Base-by-base conservation (phyloP, 2,888 invertebrate species). In the Uropetala carovei region DNA sequence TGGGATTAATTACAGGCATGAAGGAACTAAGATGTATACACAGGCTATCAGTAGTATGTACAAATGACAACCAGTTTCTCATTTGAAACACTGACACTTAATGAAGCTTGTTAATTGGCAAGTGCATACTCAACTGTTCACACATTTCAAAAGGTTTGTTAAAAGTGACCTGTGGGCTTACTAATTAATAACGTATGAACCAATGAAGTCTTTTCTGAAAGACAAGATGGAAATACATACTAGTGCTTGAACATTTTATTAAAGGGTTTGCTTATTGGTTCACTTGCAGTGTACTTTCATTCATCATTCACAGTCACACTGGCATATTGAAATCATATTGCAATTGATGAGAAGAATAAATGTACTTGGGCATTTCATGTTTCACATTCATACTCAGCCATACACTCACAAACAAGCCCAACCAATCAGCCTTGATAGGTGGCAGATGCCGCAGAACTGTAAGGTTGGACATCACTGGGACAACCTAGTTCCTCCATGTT, bases 1-100 rank as follows among this genome's bases (percentile, higher is more conserved):
- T 89, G 89, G 89, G 64, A 89, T 89, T 64, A 89, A 89, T 89
- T 89, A 89, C 89, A 64, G 89, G 89, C 89, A 89, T 89, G 89
- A 89, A 89, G 64, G 86, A 89, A 89, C 64, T 89, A 89, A 89
- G 60, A 89, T 89, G 89, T 64, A 43, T 64, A 64, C 68, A 89
- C 27, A 89, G 64, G 89, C 64, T 89, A 89, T 89, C 89, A 89
- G 64, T 89, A 89, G 64, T 89, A 89, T 89, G 89, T 89, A 89
- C 89, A 89, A 89, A 89, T 89, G 89, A 89, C 89, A 89, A 64
- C 89, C 89, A 89, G 64, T 89, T 89, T 89, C 30, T 64, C 89
- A 64, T 89, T 89, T 89, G 89, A 89, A 89, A 89, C 89, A 89
- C 64, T 59, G 64, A 89, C 89, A 89, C 64, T 89, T 64, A 89